Conservation (phyloP, 2,888 invertebrate genomes). For the Drosophila algonquin region DNA sequence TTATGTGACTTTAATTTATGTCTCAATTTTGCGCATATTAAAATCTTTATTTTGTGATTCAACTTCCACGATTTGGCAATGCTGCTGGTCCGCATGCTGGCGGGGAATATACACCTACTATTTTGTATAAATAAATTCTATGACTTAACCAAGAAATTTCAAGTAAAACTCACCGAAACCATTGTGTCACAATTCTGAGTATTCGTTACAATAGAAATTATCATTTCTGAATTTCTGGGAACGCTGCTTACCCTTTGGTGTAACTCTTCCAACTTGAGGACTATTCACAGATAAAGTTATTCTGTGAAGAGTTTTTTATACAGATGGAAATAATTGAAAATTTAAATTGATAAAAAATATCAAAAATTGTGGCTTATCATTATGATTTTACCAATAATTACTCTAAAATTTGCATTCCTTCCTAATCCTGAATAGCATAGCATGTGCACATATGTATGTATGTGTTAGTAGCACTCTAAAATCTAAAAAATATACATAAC, state of each 20-base stretch:
- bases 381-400: neutral
- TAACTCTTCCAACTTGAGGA: neutral
- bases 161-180: too few species aligned
- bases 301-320: too few species aligned
- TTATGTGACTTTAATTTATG: slow-evolving; percentile 79
- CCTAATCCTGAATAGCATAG: neutral
- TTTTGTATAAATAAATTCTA: too few species aligned
- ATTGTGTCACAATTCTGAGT: neutral
- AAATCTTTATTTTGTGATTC: slow-evolving; percentile 59
- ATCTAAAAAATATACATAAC: neutral
- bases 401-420: neutral
- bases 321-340: too few species aligned
- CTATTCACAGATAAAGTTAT: neutral
- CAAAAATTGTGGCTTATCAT: neutral
- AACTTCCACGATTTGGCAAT: slow-evolving; percentile 6
- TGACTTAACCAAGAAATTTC: too few species aligned
- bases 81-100: slow-evolving; percentile 10
- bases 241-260: neutral
- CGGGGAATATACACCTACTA: too few species aligned
- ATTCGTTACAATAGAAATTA: neutral
- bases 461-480: neutral
- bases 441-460: too few species aligned
- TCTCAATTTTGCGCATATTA: slow-evolving; percentile 73
- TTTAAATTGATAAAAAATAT: too few species aligned
- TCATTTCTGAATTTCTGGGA: neutral